These are phyloP conservation scores for Acholoe squamosa DNA, from an alignment of 2,888 invertebrate species.

Conservation along the genomic window DNA sequence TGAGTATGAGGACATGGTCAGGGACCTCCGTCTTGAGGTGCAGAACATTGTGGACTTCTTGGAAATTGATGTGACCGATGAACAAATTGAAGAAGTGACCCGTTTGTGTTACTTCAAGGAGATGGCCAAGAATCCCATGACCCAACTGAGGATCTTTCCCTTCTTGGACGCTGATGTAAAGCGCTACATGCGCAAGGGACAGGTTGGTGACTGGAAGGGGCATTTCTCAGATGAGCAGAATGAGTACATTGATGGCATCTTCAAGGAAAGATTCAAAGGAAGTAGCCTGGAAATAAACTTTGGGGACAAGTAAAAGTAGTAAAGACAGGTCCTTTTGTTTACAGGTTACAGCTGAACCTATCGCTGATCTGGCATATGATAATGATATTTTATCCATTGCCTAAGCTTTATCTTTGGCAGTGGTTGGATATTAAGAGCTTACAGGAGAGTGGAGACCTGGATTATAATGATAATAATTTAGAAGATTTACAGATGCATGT, in stretches of 20 bases:
- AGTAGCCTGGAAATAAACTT: slow-evolving; percentile 19
- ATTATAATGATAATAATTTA: too few relatives aligned
- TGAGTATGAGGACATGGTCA: slow-evolving; percentile 56
- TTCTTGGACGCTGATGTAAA: slow-evolving; percentile 52
- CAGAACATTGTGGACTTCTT: slow-evolving; percentile 59
- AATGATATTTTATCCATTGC: too few relatives aligned
- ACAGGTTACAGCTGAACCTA: too few relatives aligned
- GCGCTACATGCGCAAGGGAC: slow-evolving; percentile 39
- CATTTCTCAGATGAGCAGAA: slow-evolving; percentile 42
- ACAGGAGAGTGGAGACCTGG: too few relatives aligned
- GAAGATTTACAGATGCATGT: too few relatives aligned
- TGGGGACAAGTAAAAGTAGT: not conserved
- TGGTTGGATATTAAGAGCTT: too few relatives aligned
- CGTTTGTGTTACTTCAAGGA: slow-evolving; percentile 38
- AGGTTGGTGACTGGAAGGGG: slow-evolving; percentile 50
- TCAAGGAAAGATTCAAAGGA: not conserved
- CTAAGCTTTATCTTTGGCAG: too few relatives aligned
- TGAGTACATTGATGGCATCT: slow-evolving; percentile 16
- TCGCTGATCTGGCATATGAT: too few relatives aligned
- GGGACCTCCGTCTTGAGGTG: slow-evolving; percentile 12
- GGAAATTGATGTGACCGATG: slow-evolving; percentile 45
- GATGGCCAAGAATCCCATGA: slow-evolving; percentile 53
- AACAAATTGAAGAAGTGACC: slow-evolving; percentile 31
- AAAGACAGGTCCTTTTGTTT: too few relatives aligned
- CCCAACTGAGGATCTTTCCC: slow-evolving; percentile 56